A percentile compares a stretch with the other conserved stretches of the same genome.
phyloP scores from a whole-genome alignment of 2,113 vertebrate species.

The Mormoops blainvillei region DNA sequence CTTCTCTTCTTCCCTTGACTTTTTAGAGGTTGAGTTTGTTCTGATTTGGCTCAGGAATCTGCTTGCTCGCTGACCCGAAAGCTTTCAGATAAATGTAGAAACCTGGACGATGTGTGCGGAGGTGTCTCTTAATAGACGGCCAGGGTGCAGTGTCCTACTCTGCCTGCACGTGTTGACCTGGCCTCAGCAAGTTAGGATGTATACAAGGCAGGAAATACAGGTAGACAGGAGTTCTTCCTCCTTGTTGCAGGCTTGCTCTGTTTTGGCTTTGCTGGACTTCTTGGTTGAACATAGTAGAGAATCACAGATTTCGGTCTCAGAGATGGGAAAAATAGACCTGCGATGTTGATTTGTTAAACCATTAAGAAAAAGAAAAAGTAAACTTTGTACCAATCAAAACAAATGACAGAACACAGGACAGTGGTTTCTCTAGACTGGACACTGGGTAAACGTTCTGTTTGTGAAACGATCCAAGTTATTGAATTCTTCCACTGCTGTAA shows the following conservation, averaged over 20 bases:
- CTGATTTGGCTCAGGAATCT: neutral
- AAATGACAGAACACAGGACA: conserved; percentile 36
- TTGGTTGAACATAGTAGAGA: conserved; percentile 23
- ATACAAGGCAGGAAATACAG: neutral
- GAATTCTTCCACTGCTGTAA: neutral
- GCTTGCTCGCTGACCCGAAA: neutral
- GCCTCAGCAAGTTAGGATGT: neutral
- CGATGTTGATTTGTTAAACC: neutral
- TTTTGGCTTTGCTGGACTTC: neutral
- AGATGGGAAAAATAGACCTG: conserved; percentile 29
- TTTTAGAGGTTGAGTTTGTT: conserved; percentile 13
- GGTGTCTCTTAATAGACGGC: neutral
- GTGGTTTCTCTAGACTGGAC: conserved; percentile 1
- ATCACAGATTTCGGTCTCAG: neutral
- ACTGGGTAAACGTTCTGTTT: conserved; percentile 49
- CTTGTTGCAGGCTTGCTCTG: neutral
- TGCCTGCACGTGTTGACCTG: neutral
- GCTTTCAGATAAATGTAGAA: neutral
- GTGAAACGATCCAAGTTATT: conserved; percentile 45
- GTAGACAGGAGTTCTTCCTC: neutral
- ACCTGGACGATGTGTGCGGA: neutral
- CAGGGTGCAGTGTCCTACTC: neutral
- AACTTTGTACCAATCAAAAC: conserved; percentile 54
- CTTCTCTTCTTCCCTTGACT: conserved; percentile 3
- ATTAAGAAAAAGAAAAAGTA: conserved; percentile 50